These are phyloP conservation scores for Enteromius trimaculatus DNA, from an alignment of 2,797 vertebrate genomes.

Conservation along the genomic window DNA sequence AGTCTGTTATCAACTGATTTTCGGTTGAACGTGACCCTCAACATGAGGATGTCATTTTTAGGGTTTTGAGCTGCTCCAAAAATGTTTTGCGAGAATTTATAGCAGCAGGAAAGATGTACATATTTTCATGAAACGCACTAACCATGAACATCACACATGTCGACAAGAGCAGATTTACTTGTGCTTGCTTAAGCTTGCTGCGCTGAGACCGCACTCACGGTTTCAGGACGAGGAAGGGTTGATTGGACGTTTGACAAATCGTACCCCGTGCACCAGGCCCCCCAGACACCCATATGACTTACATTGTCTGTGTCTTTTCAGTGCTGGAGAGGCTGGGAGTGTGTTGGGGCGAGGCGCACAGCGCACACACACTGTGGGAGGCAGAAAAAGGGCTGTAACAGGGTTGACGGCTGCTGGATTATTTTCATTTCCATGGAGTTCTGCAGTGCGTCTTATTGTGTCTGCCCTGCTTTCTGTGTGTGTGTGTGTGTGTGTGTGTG, in stretches of 20 bases:
- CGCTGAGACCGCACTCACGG: conserved; percentile 40
- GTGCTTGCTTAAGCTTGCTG: conserved; percentile 57
- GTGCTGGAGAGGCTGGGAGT: conserved; percentile 49
- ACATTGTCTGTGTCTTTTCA: conserved; percentile 54
- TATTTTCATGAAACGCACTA: conserved; percentile 18
- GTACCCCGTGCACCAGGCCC: conserved; percentile 44
- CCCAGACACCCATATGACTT: conserved; percentile 53
- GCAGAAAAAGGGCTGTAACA: conserved; percentile 39
- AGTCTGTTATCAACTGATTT: conserved; percentile 11
- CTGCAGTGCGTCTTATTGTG: conserved; percentile 55
- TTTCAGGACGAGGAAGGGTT: conserved; percentile 33
- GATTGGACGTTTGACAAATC: conserved; percentile 56
- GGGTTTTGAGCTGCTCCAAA: neutral
- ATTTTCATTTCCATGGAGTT: conserved; percentile 61
- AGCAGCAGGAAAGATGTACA: conserved; percentile 3
- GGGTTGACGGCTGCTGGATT: conserved; percentile 50
- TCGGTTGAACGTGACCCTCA: neutral
- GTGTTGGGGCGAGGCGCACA: conserved; percentile 32
- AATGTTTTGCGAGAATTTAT: conserved; percentile 13
- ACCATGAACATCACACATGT: conserved; percentile 5
- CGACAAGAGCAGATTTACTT: conserved; percentile 50
- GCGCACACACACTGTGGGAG: conserved; percentile 49
- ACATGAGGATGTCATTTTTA: neutral
- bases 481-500: conserved; percentile 39
- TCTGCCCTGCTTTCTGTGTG: conserved; percentile 36